phyloP scores from a whole-genome alignment of 1,140 invertebrate species.

The Wiebesia pumilae region DNA sequence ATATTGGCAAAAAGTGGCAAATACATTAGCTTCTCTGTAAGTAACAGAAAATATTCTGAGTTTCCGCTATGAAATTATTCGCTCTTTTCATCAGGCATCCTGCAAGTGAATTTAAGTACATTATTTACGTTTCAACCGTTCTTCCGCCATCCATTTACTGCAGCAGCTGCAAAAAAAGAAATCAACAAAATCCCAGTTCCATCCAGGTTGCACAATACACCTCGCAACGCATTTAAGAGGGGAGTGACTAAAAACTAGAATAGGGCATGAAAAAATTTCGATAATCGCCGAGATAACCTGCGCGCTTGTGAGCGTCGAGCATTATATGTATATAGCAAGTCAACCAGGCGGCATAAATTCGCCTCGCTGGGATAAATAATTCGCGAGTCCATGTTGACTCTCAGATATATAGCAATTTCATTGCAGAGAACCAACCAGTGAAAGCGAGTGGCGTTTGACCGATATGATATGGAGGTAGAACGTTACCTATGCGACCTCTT shows the following conservation, averaged over 20 bases:
- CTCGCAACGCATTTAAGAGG: not conserved
- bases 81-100: not conserved
- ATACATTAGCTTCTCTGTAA: not conserved
- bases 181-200: not conserved
- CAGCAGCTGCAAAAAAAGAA: not conserved
- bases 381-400: conserved; percentile 47
- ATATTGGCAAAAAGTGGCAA: not conserved
- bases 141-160: not conserved
- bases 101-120: conserved; percentile 4
- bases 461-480: conserved; percentile 65
- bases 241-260: not conserved
- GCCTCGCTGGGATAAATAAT: conserved; percentile 55
- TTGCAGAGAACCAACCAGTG: conserved; percentile 54
- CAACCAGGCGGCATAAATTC: conserved; percentile 9
- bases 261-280: conserved; percentile 25
- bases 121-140: conserved; percentile 22
- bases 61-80: not conserved
- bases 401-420: conserved; percentile 63
- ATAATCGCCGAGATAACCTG: conserved; percentile 18
- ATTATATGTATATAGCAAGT: conserved; percentile 4
- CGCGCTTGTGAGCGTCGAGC: not conserved
- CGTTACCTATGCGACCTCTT: conserved; percentile 27
- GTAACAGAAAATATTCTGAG: not conserved
- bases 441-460: conserved; percentile 65
- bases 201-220: conserved; percentile 2